phyloP scores from a whole-genome alignment of 1,140 invertebrate genomes.

The Panagrolaimus sp. region DNA sequence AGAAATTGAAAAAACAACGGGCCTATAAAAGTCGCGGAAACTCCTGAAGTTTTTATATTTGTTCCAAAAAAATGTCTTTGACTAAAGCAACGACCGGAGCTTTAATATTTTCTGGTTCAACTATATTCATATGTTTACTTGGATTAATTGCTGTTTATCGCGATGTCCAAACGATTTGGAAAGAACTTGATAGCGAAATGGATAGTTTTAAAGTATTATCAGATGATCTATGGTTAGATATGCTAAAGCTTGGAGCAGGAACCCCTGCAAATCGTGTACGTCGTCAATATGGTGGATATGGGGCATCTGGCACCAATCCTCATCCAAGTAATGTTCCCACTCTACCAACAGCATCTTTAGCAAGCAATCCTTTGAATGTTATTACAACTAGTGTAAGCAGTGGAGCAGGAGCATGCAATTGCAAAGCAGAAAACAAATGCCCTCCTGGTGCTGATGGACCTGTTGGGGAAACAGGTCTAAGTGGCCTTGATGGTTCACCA shows the following conservation, averaged over 20 bases:
- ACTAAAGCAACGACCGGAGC: slow-evolving; percentile 13
- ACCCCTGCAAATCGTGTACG: slow-evolving; percentile 37
- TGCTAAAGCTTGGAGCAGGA: slow-evolving; percentile 42
- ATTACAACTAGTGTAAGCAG: too few relatives aligned
- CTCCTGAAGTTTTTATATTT: neutral
- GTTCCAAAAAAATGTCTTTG: slow-evolving; percentile 3
- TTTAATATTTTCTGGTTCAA: slow-evolving; percentile 3
- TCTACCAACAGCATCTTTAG: too few relatives aligned
- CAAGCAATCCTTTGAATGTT: too few relatives aligned
- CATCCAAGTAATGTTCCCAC: too few relatives aligned
- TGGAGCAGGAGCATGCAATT: neutral
- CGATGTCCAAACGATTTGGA: slow-evolving; percentile 22
- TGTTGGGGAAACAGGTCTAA: slow-evolving; percentile 24
- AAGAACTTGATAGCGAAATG: slow-evolving; percentile 20
- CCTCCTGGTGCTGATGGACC: slow-evolving; percentile 35
- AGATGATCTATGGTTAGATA: slow-evolving; percentile 43
- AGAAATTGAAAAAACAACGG: neutral
- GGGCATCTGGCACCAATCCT: too few relatives aligned
- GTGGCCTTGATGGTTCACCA: slow-evolving; percentile 16
- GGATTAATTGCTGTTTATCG: slow-evolving; percentile 14
- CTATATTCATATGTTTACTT: slow-evolving; percentile 15
- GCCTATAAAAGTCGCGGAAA: neutral
- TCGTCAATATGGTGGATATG: slow-evolving; percentile 34
- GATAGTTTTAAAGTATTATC: slow-evolving; percentile 28
- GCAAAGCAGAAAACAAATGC: slow-evolving; percentile 32